Evolutionary conservation across 2,797 vertebrate species (phyloP).

Genomic region (Pseudomugil gertrudae): DNA sequence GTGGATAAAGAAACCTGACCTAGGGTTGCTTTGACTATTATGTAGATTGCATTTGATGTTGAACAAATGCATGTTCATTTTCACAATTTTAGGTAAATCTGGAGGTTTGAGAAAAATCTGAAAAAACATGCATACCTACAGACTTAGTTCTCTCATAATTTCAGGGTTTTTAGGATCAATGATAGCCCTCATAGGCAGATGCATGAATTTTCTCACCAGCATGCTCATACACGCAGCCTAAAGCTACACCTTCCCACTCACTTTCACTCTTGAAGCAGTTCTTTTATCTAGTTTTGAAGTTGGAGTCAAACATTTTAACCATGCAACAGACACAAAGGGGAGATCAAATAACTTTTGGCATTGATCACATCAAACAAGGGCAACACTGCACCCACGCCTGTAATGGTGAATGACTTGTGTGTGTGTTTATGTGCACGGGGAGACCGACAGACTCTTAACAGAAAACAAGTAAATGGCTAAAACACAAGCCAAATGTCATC

Average conservation of each 20-base stretch:
- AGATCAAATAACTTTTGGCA: conserved; percentile 42
- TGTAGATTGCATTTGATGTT: not conserved
- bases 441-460: conserved; percentile 56
- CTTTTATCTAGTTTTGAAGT: conserved; percentile 56
- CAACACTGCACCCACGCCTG: conserved; percentile 50
- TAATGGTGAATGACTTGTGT: conserved; percentile 36
- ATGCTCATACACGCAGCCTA: conserved; percentile 1
- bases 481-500: conserved; percentile 71
- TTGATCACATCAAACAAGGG: conserved; percentile 43
- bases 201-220: conserved; percentile 31
- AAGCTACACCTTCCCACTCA: conserved; percentile 59
- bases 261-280: conserved; percentile 55
- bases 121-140: not conserved
- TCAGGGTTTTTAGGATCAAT: conserved; percentile 40
- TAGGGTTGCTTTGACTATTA: not conserved
- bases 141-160: conserved; percentile 10
- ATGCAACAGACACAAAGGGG: conserved; percentile 42
- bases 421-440: not conserved
- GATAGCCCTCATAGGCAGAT: conserved; percentile 30
- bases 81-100: no score
- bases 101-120: not conserved
- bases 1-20: not conserved
- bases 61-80: not conserved
- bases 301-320: conserved; percentile 38
- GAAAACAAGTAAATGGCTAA: conserved; percentile 66